These are phyloP conservation scores for Diplodus puntazzo DNA, from an alignment of 2,797 vertebrate genomes.

Conservation along the genomic window DNA sequence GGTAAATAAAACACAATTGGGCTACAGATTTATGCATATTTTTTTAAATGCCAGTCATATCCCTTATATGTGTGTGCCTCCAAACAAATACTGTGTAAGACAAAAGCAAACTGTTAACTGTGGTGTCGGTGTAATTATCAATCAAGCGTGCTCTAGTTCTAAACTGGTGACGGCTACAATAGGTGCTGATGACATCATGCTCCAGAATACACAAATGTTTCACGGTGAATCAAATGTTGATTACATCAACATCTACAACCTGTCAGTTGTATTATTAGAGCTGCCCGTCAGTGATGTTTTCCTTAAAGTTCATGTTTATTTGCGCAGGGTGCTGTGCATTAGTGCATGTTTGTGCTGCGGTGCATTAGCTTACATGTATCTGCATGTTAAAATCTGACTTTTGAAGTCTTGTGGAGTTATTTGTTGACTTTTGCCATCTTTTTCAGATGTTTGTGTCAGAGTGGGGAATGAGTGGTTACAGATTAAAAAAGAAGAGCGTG, in stretches of 20 bases:
- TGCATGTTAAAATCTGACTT: constrained; percentile 51
- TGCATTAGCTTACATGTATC: constrained; percentile 57
- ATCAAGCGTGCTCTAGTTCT: constrained; percentile 1
- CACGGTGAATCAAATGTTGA: constrained; percentile 51
- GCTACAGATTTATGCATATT: background rate
- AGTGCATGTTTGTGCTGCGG: constrained; percentile 59
- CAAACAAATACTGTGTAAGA: constrained; percentile 8
- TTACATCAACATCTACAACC: constrained; percentile 55
- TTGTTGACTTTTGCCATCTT: constrained; percentile 70
- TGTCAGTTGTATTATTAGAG: constrained; percentile 65
- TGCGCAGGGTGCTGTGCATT: constrained; percentile 58
- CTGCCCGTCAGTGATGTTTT: constrained; percentile 64
- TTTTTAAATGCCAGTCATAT: constrained; percentile 3
- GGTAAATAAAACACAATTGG: background rate
- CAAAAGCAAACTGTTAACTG: constrained; percentile 2
- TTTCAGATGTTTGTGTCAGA: constrained; percentile 61
- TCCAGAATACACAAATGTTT: constrained; percentile 34
- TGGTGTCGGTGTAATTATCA: background rate
- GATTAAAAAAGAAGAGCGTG: constrained; percentile 43
- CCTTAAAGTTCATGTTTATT: constrained; percentile 76
- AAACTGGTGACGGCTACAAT: constrained; percentile 19
- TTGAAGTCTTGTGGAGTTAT: constrained; percentile 41
- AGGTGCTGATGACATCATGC: constrained; percentile 42
- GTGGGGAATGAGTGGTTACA: constrained; percentile 56
- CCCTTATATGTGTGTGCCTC: background rate